A percentile compares a stretch with the other conserved stretches of the same genome.
phyloP scores from a whole-genome alignment of 2,797 vertebrate genomes.

The Coranthus polyacanthus region DNA sequence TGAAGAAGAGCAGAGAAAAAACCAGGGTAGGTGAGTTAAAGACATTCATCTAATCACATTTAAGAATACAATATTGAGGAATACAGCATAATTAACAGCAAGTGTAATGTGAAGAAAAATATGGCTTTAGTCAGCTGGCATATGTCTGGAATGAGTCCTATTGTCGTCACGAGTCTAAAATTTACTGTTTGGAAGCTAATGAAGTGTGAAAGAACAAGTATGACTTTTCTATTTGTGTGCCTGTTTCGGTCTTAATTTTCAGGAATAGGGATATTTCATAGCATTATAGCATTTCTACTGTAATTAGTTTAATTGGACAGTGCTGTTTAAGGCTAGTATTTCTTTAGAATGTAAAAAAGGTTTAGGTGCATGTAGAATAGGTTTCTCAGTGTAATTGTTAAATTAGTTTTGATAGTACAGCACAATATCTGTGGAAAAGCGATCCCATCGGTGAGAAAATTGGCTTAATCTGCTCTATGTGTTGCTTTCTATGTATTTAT shows the following conservation, averaged over 20 bases:
- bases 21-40: constrained; percentile 24
- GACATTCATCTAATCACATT: constrained; percentile 5
- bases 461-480: background rate
- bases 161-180: constrained; percentile 37
- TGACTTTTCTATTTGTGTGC: constrained; percentile 38
- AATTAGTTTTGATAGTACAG: constrained; percentile 14
- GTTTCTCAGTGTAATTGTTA: constrained; percentile 9
- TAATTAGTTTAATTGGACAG: background rate
- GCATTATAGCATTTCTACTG: constrained; percentile 4
- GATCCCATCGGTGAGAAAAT: background rate
- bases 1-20: constrained; percentile 8
- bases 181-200: constrained; percentile 48
- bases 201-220: constrained; percentile 55
- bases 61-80: background rate
- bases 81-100: constrained; percentile 12
- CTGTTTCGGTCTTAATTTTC: constrained; percentile 22
- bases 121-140: constrained; percentile 48
- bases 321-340: constrained; percentile 19
- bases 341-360: constrained; percentile 10
- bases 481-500: constrained; percentile 16
- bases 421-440: background rate
- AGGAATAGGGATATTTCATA: background rate
- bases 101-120: constrained; percentile 24
- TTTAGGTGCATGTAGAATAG: background rate
- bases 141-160: constrained; percentile 46